Percentiles rank a stretch among this genome's conserved stretches.
These are phyloP conservation scores for Aphelinus atriplicis DNA, from an alignment of 1,140 invertebrate species.

Conservation along the genomic window DNA sequence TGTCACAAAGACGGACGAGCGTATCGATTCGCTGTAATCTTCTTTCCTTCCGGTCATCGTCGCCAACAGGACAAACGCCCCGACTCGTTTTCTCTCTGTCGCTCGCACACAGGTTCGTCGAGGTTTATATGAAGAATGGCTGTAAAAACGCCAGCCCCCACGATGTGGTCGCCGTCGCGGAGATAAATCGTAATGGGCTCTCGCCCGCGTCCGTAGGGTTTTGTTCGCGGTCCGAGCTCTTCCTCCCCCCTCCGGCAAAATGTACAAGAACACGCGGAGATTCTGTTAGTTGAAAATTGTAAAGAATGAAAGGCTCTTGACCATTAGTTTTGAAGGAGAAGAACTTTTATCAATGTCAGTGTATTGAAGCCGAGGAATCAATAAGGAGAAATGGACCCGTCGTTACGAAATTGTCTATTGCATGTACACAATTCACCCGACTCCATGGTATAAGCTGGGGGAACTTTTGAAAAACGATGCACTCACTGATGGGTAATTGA, in stretches of 20 bases:
- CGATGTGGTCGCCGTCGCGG: not conserved
- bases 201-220: not conserved
- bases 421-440: too few relatives aligned
- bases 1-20: slow-evolving; percentile 5
- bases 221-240: not conserved
- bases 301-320: too few relatives aligned
- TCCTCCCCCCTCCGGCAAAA: not conserved
- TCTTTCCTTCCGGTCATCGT: not conserved
- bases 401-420: too few relatives aligned
- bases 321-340: too few relatives aligned
- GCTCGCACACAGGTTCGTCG: not conserved
- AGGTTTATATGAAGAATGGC: slow-evolving; percentile 22
- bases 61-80: slow-evolving; percentile 5
- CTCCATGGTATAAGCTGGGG: too few relatives aligned
- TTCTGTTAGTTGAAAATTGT: too few relatives aligned
- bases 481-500: too few relatives aligned
- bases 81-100: not conserved
- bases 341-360: too few relatives aligned
- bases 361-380: too few relatives aligned
- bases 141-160: slow-evolving; percentile 11
- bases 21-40: slow-evolving; percentile 8
- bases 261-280: too few relatives aligned
- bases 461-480: too few relatives aligned
- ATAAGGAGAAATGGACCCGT: too few relatives aligned
- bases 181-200: slow-evolving; percentile 28